These are phyloP conservation scores for Melitaea athalia DNA, from an alignment of 2,888 invertebrate genomes.

Conservation along the genomic window DNA sequence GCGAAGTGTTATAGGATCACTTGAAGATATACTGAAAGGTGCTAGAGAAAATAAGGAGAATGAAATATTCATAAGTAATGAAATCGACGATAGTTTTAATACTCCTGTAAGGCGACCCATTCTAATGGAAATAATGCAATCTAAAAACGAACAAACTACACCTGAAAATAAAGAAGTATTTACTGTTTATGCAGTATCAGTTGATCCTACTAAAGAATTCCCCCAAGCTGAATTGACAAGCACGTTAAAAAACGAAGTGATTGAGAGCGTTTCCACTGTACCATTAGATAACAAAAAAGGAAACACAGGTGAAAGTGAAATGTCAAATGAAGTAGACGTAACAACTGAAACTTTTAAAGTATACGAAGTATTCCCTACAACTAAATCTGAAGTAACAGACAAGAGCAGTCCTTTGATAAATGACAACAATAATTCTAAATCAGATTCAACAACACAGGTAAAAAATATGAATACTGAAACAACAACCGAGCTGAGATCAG, in stretches of 20 bases:
- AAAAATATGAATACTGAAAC: conserved; percentile 65
- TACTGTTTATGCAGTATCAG: conserved; percentile 58
- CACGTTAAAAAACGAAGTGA: conserved; percentile 52
- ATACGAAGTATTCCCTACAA: conserved; percentile 68
- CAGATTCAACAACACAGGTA: conserved; percentile 55
- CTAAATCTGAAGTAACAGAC: conserved; percentile 48
- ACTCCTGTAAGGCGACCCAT: conserved; percentile 51
- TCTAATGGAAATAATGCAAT: conserved; percentile 41
- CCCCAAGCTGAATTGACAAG: conserved; percentile 44
- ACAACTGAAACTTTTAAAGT: conserved; percentile 69
- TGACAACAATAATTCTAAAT: conserved; percentile 44
- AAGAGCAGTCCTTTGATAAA: conserved; percentile 46
- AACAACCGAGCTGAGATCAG: conserved; percentile 65
- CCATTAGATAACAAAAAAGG: conserved; percentile 58
- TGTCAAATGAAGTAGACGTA: conserved; percentile 56
- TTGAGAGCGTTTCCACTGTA: conserved; percentile 72
- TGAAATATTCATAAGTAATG: conserved; percentile 73
- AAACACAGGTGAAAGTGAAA: conserved; percentile 52
- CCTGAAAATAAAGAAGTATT: conserved; percentile 54
- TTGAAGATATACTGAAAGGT: conserved; percentile 69
- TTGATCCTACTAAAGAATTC: conserved; percentile 48
- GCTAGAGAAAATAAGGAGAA: conserved; percentile 63
- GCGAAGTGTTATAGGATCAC: conserved; percentile 63
- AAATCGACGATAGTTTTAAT: conserved; percentile 69
- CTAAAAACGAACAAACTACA: conserved; percentile 43